A percentile compares a stretch with the other conserved stretches of the same genome.
Evolutionary conservation across 2,888 invertebrate genomes (phyloP).

Genomic region (Drosophila prostipennis): DNA sequence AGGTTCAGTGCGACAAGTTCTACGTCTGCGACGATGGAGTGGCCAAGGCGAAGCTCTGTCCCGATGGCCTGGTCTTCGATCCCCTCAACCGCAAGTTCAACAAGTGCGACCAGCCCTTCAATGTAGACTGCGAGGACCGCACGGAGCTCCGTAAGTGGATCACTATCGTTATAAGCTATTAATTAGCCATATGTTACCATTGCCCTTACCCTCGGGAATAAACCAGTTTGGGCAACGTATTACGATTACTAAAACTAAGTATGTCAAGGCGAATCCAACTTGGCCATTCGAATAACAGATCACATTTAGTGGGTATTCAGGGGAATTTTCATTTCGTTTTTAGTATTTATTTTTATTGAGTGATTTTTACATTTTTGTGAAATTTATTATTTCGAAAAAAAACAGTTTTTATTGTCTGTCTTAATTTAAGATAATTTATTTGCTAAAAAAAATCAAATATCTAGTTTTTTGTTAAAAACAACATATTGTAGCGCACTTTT

Average conservation of each 20-base stretch:
- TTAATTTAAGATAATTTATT: too few relatives aligned
- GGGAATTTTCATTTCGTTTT: too few relatives aligned
- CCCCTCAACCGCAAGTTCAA: conserved; percentile 92
- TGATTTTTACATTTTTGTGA: too few relatives aligned
- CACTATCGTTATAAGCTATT: not conserved
- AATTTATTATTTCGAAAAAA: too few relatives aligned
- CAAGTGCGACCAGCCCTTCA: conserved; percentile 97
- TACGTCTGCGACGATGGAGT: conserved; percentile 91
- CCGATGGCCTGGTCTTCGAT: conserved; percentile 95
- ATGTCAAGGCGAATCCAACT: not conserved
- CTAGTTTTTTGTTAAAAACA: too few relatives aligned
- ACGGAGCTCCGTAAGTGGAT: conserved; percentile 92
- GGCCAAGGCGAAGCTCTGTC: conserved; percentile 91
- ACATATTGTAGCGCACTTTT: not conserved
- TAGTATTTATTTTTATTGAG: too few relatives aligned
- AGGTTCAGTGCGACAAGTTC: conserved; percentile 93
- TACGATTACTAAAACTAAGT: not conserved
- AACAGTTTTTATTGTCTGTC: too few relatives aligned
- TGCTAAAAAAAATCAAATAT: too few relatives aligned
- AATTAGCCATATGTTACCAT: too few relatives aligned
- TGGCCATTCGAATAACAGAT: not conserved
- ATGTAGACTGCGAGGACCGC: conserved; percentile 95
- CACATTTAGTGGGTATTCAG: not conserved
- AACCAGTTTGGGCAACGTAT: conserved; percentile 1
- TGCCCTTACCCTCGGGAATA: not conserved